Evolutionary conservation across 2,797 vertebrate genomes (phyloP).

Genomic region (Natrix natrix): DNA sequence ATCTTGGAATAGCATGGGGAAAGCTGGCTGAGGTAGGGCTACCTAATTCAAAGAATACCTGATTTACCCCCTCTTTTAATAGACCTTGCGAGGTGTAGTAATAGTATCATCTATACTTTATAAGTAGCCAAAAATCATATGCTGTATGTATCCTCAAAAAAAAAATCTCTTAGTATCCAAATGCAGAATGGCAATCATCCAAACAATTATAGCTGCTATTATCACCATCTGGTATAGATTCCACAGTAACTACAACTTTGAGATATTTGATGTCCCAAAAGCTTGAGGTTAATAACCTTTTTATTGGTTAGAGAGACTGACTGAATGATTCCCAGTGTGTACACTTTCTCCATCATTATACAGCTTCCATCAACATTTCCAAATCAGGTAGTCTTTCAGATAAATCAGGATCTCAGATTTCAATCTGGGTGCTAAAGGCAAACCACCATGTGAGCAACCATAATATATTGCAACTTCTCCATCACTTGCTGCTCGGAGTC

Average conservation of each 20-base stretch:
- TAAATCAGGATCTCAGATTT: background rate
- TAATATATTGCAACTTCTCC: background rate
- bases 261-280: background rate
- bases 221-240: background rate
- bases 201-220: constrained; percentile 5
- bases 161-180: background rate
- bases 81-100: background rate
- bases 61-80: background rate
- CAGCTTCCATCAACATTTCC: background rate
- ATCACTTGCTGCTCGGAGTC: background rate
- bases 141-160: background rate
- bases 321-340: background rate
- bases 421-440: background rate
- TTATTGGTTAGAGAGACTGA: background rate
- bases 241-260: background rate
- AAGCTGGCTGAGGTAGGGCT: background rate
- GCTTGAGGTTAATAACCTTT: background rate
- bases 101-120: background rate
- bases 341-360: background rate
- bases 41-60: background rate
- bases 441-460: background rate
- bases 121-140: background rate
- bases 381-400: background rate
- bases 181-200: background rate
- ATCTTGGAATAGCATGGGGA: background rate